A percentile compares a stretch with the other conserved stretches of the same genome.
phyloP scores from a whole-genome alignment of 2,113 vertebrate genomes.

The Pomatostomus ruficeps region DNA sequence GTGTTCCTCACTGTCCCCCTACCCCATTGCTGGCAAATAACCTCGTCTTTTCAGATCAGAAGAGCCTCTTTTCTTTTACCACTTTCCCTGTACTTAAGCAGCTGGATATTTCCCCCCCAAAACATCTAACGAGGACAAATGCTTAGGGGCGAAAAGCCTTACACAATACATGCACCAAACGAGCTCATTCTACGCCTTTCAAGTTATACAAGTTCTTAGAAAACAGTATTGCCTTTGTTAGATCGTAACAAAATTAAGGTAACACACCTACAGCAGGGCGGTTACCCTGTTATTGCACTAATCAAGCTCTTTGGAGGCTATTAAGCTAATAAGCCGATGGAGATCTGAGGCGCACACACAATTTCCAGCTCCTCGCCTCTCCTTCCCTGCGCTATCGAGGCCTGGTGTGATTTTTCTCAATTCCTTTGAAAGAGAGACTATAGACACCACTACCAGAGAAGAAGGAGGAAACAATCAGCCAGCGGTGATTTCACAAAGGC shows the following conservation, averaged over 20 bases:
- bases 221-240: slow-evolving; percentile 58
- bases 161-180: slow-evolving; percentile 37
- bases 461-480: slow-evolving; percentile 38
- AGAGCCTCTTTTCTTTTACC: slow-evolving; percentile 26
- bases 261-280: slow-evolving; percentile 41
- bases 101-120: not conserved
- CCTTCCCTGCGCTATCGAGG: slow-evolving; percentile 21
- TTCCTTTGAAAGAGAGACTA: slow-evolving; percentile 22
- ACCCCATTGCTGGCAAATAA: not conserved
- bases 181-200: slow-evolving; percentile 37
- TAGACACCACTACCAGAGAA: not conserved
- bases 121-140: slow-evolving; percentile 40
- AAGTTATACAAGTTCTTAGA: slow-evolving; percentile 61
- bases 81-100: slow-evolving; percentile 4
- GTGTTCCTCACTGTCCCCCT: not conserved
- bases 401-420: slow-evolving; percentile 60
- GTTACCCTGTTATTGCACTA: slow-evolving; percentile 58
- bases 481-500: slow-evolving; percentile 22
- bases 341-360: slow-evolving; percentile 50
- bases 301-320: slow-evolving; percentile 55
- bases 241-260: slow-evolving; percentile 26
- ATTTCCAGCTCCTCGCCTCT: slow-evolving; percentile 28
- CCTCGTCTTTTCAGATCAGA: not conserved
- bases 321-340: slow-evolving; percentile 55
- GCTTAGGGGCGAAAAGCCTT: slow-evolving; percentile 52